Evolutionary conservation across 2,888 invertebrate genomes (phyloP).

Genomic region (Clepsis dumicolana): DNA sequence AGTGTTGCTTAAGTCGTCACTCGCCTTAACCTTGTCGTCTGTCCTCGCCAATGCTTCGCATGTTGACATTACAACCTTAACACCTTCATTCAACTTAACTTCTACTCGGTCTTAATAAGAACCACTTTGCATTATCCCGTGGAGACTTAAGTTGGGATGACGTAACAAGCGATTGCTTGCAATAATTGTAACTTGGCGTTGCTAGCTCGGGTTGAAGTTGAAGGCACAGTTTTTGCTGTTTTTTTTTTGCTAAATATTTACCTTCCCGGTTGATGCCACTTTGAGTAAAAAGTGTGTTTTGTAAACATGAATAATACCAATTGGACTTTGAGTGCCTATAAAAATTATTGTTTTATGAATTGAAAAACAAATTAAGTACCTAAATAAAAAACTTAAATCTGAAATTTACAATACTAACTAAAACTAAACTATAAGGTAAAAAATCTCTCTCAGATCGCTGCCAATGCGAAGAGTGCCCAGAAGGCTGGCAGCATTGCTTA

Average conservation of each 20-base stretch:
- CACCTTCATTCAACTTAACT: conserved; percentile 44
- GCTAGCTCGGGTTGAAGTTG: conserved; percentile 29
- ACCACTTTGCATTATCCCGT: conserved; percentile 40
- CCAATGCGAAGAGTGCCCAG: no score
- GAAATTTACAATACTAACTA: no score
- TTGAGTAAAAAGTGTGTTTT: background rate
- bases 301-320: background rate
- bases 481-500: no score
- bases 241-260: background rate
- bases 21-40: conserved; percentile 71
- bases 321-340: background rate
- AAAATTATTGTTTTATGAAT: no score
- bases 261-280: background rate
- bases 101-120: conserved; percentile 48
- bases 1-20: conserved; percentile 62
- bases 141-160: conserved; percentile 25
- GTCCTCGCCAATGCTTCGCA: conserved; percentile 68
- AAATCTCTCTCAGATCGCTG: no score
- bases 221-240: conserved; percentile 31
- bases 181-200: conserved; percentile 37
- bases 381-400: no score
- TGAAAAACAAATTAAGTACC: no score
- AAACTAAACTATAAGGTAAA: no score
- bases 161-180: conserved; percentile 36
- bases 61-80: conserved; percentile 49